Conservation (phyloP, 2,113 vertebrate species). For the Bufo gargarizans region DNA sequence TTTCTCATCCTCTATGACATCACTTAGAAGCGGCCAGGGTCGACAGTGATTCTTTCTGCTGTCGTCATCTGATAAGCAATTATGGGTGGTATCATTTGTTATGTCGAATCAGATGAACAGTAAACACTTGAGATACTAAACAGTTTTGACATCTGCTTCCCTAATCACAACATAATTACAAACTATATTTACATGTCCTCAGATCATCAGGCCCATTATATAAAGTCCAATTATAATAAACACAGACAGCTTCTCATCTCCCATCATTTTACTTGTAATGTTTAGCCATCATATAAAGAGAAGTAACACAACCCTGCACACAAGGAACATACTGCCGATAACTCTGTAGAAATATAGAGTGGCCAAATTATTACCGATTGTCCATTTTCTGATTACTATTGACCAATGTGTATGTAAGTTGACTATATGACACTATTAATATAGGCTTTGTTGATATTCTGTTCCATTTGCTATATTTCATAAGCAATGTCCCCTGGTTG, state of each 20-base stretch:
- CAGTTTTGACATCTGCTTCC: slow-evolving; percentile 14
- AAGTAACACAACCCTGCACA: neutral
- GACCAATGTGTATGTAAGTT: no score
- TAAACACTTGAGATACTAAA: slow-evolving; percentile 31
- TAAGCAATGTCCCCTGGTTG: no score
- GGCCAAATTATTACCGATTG: neutral
- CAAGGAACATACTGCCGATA: neutral
- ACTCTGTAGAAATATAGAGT: neutral
- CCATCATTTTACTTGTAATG: slow-evolving; percentile 15
- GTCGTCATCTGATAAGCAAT: slow-evolving; percentile 14
- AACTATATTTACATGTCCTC: slow-evolving; percentile 18
- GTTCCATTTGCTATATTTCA: no score
- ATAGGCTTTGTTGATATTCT: no score
- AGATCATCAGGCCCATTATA: neutral
- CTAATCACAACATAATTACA: slow-evolving; percentile 6
- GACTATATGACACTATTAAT: no score
- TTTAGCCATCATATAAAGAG: neutral
- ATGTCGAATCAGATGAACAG: slow-evolving; percentile 5
- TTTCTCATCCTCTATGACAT: neutral
- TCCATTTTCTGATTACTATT: no score
- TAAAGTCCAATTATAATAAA: slow-evolving; percentile 25
- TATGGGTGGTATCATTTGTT: slow-evolving; percentile 29
- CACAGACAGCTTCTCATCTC: neutral
- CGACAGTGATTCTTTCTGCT: neutral
- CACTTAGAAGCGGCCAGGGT: neutral